Evolutionary conservation across 2,113 vertebrate genomes (phyloP).

Genomic region (Oreochromis spilurus): DNA sequence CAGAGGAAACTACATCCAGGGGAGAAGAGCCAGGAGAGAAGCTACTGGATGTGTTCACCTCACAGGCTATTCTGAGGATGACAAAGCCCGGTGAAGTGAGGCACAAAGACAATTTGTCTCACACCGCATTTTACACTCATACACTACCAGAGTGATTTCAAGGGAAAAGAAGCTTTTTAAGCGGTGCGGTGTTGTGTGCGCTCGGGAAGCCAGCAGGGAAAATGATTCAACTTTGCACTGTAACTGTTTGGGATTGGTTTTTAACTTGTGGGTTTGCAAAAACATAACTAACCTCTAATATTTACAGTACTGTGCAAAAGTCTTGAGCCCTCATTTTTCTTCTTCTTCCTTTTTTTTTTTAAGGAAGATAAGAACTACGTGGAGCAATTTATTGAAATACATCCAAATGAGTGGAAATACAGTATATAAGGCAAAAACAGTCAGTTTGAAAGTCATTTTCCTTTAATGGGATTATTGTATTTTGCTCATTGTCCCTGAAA

Average conservation of each 20-base stretch:
- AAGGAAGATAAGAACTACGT: fast-evolving
- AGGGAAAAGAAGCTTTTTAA: background rate
- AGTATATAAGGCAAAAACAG: background rate
- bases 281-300: background rate
- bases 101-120: background rate
- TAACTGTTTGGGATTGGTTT: background rate
- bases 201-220: background rate
- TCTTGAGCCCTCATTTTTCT: background rate
- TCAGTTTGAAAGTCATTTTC: background rate
- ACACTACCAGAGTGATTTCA: background rate
- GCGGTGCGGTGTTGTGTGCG: background rate
- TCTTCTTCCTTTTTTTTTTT: background rate
- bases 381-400: background rate
- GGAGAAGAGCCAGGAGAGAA: background rate
- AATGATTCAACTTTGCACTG: background rate
- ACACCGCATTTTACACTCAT: background rate
- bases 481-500: too few species aligned
- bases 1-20: background rate
- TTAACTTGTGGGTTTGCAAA: background rate
- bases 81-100: background rate
- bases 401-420: background rate
- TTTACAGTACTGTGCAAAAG: background rate
- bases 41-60: background rate
- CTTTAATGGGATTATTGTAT: too few species aligned
- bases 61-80: background rate